Percentiles rank a stretch among this genome's conserved stretches.
Conservation (phyloP, 2,888 invertebrate species). For the Mesoligia furuncula region DNA sequence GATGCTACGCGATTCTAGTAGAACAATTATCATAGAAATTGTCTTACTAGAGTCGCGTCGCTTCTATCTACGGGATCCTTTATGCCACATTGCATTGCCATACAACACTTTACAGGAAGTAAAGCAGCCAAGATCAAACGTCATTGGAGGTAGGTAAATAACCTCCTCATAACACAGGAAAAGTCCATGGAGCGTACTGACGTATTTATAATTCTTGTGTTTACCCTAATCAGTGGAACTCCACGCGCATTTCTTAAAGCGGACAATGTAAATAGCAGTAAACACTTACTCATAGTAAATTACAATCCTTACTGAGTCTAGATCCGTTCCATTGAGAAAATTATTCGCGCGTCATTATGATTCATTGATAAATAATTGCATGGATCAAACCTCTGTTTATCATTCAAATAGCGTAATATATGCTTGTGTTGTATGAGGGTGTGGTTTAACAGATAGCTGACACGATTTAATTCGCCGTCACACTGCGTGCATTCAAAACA, state of each 20-base stretch:
- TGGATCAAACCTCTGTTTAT: constrained; percentile 51
- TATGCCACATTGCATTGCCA: background rate
- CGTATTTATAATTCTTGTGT: constrained; percentile 42
- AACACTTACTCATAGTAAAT: constrained; percentile 55
- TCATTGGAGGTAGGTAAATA: constrained; percentile 35
- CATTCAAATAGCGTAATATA: constrained; percentile 18
- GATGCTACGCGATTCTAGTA: background rate
- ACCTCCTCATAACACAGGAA: constrained; percentile 45
- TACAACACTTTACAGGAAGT: constrained; percentile 9
- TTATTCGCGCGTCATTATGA: constrained; percentile 44
- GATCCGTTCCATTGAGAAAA: constrained; percentile 55
- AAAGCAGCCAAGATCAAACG: constrained; percentile 3
- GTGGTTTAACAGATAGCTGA: background rate
- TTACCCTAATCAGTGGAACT: constrained; percentile 39
- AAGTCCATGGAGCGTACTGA: constrained; percentile 36
- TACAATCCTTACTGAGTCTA: constrained; percentile 37
- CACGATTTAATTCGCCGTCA: background rate
- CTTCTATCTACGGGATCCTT: background rate
- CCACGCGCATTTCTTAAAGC: constrained; percentile 28
- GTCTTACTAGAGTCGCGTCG: background rate
- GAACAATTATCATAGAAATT: background rate
- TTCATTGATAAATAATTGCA: constrained; percentile 58
- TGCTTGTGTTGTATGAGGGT: background rate
- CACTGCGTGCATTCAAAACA: background rate
- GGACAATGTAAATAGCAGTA: constrained; percentile 39